These are phyloP conservation scores for Oenanthe melanoleuca DNA, from an alignment of 2,113 vertebrate species.

Conservation along the genomic window DNA sequence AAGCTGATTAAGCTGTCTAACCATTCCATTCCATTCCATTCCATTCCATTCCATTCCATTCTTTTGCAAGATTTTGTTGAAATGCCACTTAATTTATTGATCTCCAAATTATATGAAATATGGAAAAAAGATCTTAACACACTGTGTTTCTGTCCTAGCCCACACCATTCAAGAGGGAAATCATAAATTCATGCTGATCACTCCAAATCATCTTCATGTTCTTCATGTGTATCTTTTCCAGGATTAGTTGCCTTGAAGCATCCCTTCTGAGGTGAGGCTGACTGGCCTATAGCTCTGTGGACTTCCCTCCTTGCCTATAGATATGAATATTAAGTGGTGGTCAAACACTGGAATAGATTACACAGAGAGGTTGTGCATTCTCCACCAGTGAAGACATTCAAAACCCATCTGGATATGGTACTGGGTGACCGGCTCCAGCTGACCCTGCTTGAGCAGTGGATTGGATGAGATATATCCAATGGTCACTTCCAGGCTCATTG, in stretches of 20 bases:
- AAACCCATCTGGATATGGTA: not conserved
- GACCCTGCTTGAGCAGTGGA: not conserved
- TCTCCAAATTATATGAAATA: not conserved
- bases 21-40: not conserved
- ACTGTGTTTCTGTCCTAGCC: not conserved
- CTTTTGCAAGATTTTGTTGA: not conserved
- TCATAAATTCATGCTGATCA: not conserved
- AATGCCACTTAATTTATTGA: not conserved
- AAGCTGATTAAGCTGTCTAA: not conserved
- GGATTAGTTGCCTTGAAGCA: not conserved
- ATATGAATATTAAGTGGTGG: not conserved
- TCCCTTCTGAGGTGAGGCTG: not conserved
- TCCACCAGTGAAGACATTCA: not conserved
- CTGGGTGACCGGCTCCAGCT: not conserved
- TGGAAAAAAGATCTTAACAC: not conserved
- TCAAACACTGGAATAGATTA: not conserved
- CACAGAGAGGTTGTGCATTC: not conserved
- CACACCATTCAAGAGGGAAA: not conserved
- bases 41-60: not conserved
- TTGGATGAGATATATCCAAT: not conserved
- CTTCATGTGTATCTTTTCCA: not conserved
- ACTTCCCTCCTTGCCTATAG: not conserved
- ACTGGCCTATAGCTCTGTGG: not conserved
- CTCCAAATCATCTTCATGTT: not conserved
- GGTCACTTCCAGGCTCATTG: not conserved